Evolutionary conservation across 2,888 invertebrate genomes (phyloP), one percentile per base, ranked within the genome.

Genomic region (Patella ulyssiponensis): DNA sequence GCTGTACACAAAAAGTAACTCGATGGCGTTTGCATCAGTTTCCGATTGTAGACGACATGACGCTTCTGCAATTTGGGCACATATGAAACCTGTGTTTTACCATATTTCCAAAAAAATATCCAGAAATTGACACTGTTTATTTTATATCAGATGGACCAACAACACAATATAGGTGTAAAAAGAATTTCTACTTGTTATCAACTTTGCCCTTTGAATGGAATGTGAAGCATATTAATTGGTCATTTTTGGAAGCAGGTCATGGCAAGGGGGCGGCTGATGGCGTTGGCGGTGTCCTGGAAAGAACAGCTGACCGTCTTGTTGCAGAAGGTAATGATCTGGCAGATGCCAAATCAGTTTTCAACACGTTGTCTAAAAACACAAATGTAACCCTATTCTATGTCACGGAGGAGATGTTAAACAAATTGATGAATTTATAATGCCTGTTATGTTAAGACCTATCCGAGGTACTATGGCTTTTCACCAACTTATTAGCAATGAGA

Each of bases 21-120:
- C 64, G 15, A 52, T 72, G 17, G 54, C 79, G 12, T 82, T 84
- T 80, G 88, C 89, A 79, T 86, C 90, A n/a, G 71, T 91, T 3
- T 89, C 88, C 15, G 75, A 86, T 79, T 84, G 82, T 79, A 80
- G 86, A 4, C 73, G 84, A 12, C 91, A 92, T 83, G 84, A 86
- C 73, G 87, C 89, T 64, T 81, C 86, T 75, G 90, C 90, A 44
- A 89, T 92, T 74, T 92, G 91, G 89, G 88, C 88, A 71, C 91
- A 91, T 82, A 81, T 91, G 53, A 73, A 84, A 78, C 91, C 91
- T 80, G 81, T 90, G 12, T 58, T 82, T 15, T 12, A 73, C 3
- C 51, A 72, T n/a, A 53, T 81, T 20, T 54, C 64, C 15, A 52
- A 69, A n/a, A n/a, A n/a, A 77, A 53, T 17, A 74, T 58, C 76